Percentiles rank a stretch among this genome's conserved stretches.
These are phyloP conservation scores for Anoplophora glabripennis DNA, from an alignment of 1,140 invertebrate genomes.

Conservation along the genomic window DNA sequence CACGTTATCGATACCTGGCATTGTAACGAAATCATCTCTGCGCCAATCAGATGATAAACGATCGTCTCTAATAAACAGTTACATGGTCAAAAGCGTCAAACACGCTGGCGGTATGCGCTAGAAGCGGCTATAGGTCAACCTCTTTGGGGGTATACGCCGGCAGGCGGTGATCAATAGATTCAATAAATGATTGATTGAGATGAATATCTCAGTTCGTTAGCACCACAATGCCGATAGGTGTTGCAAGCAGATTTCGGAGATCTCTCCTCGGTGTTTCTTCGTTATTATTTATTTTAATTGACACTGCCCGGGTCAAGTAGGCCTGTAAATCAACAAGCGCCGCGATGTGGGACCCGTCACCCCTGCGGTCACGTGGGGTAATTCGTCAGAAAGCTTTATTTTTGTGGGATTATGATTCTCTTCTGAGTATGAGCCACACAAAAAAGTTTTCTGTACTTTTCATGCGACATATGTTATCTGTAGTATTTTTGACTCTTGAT, in stretches of 20 bases:
- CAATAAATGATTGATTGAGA: constrained; percentile 33
- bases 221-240: constrained; percentile 22
- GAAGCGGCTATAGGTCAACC: too few relatives aligned
- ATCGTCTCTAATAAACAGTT: too few relatives aligned
- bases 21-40: too few relatives aligned
- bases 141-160: neutral
- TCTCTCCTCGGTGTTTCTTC: constrained; percentile 15
- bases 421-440: too few relatives aligned
- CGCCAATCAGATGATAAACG: too few relatives aligned
- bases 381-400: constrained; percentile 17
- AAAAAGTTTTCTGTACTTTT: too few relatives aligned
- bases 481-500: too few relatives aligned
- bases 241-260: constrained; percentile 24
- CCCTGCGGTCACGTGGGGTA: neutral
- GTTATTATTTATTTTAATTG: constrained; percentile 24
- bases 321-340: constrained; percentile 26
- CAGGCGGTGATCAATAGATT: constrained; percentile 16
- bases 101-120: too few relatives aligned
- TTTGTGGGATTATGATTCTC: constrained; percentile 4
- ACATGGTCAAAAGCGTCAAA: too few relatives aligned
- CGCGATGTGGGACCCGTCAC: constrained; percentile 2
- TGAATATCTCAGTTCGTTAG: constrained; percentile 32
- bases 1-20: too few relatives aligned
- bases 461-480: too few relatives aligned
- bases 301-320: constrained; percentile 19